Evolutionary conservation across 1,140 invertebrate genomes (phyloP).

Genomic region (Mycetomoellerius zeteki): DNA sequence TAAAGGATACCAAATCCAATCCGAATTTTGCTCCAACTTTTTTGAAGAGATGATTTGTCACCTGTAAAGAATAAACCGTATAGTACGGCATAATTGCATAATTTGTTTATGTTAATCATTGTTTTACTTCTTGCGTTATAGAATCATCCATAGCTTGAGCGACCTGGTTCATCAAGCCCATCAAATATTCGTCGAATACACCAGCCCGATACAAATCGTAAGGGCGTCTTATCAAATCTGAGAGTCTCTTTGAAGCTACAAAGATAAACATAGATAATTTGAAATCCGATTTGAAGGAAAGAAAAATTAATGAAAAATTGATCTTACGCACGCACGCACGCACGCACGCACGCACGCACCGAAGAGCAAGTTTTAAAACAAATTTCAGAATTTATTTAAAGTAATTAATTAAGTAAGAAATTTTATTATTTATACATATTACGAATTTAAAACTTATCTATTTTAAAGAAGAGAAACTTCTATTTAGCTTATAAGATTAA

Average conservation of each 20-base stretch:
- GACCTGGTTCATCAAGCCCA: conserved; percentile 97
- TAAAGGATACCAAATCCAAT: conserved; percentile 97
- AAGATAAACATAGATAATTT: conserved; percentile 68
- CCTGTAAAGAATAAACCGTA: conserved; percentile 79
- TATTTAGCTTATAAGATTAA: neutral
- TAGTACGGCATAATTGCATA: neutral
- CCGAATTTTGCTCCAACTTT: conserved; percentile 95
- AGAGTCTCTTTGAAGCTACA: conserved; percentile 95
- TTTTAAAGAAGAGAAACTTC: neutral
- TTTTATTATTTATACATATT: neutral
- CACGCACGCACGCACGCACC: too few species aligned
- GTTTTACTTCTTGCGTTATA: conserved; percentile 93
- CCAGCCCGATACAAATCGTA: conserved; percentile 97
- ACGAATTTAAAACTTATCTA: neutral
- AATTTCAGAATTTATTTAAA: neutral
- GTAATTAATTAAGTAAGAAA: neutral
- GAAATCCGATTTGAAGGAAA: conserved; percentile 12
- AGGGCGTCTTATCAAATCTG: conserved; percentile 94
- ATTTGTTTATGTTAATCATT: neutral
- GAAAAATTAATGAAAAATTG: neutral
- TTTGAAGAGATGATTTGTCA: conserved; percentile 97
- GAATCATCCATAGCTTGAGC: conserved; percentile 98
- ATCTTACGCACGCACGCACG: too few species aligned
- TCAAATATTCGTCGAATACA: conserved; percentile 96
- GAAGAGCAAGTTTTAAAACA: neutral